Percentiles rank a stretch among this genome's conserved stretches.
These are phyloP conservation scores for Heteropelma amictum DNA, from an alignment of 2,888 invertebrate species.

Conservation along the genomic window DNA sequence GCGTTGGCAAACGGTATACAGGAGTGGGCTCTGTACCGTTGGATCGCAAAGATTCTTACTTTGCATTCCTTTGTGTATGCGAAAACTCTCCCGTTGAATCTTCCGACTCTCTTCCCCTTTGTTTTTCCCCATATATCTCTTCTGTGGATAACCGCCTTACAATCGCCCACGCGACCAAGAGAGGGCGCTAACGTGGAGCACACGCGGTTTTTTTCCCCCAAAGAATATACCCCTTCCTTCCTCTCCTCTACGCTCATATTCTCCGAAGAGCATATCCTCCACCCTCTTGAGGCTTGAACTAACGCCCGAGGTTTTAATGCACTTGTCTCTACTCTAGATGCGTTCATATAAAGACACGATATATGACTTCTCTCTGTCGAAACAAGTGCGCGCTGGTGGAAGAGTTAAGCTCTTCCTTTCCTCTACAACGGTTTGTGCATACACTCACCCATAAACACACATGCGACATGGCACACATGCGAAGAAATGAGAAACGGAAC, in stretches of 20 bases:
- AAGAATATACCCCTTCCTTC: constrained; percentile 28
- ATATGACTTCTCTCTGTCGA: constrained; percentile 69
- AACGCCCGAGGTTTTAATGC: constrained; percentile 78
- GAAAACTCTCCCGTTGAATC: constrained; percentile 65
- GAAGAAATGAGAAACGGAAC: not conserved
- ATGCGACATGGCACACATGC: not conserved
- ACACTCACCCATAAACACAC: constrained; percentile 5
- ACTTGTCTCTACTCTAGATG: constrained; percentile 77
- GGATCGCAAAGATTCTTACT: constrained; percentile 72
- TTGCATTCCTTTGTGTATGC: constrained; percentile 77
- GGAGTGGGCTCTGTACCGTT: constrained; percentile 31
- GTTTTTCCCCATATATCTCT: constrained; percentile 31
- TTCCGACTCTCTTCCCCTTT: constrained; percentile 54
- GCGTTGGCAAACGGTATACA: constrained; percentile 27
- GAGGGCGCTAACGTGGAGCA: constrained; percentile 30
- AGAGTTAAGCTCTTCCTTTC: constrained; percentile 63
- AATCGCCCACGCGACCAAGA: constrained; percentile 17
- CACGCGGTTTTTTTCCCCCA: constrained; percentile 10
- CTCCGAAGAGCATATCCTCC: constrained; percentile 39
- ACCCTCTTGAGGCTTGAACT: constrained; percentile 74
- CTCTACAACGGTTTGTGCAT: constrained; percentile 16
- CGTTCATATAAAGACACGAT: constrained; percentile 75
- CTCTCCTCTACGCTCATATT: constrained; percentile 43
- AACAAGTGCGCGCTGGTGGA: constrained; percentile 62
- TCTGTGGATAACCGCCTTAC: constrained; percentile 30